These are phyloP conservation scores for Atta colombica DNA, from an alignment of 1,140 invertebrate genomes.

Conservation along the genomic window DNA sequence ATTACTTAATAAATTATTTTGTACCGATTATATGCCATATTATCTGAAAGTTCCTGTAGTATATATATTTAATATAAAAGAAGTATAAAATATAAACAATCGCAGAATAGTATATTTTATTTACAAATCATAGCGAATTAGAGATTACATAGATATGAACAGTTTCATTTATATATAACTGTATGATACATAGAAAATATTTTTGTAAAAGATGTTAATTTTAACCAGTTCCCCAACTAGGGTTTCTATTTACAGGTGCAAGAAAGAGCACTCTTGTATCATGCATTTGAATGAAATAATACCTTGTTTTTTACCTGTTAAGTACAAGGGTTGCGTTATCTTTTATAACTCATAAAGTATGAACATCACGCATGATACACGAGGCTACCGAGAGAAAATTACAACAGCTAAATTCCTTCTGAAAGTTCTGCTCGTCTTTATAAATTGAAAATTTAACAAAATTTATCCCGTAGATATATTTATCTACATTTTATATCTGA, in stretches of 20 bases:
- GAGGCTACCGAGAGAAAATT: conserved; percentile 42
- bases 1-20: conserved; percentile 79
- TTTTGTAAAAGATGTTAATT: conserved; percentile 62
- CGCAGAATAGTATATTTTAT: conserved; percentile 77
- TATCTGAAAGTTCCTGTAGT: not conserved
- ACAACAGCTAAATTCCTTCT: not conserved
- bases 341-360: conserved; percentile 55
- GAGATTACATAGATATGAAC: conserved; percentile 70
- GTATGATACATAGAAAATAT: conserved; percentile 75
- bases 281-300: conserved; percentile 63
- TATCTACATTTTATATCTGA: conserved; percentile 32
- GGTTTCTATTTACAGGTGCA: conserved; percentile 70
- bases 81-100: conserved; percentile 36
- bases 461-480: conserved; percentile 16
- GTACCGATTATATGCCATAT: conserved; percentile 30
- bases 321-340: conserved; percentile 75
- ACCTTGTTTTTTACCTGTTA: conserved; percentile 73
- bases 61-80: conserved; percentile 64
- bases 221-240: conserved; percentile 41
- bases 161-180: conserved; percentile 62
- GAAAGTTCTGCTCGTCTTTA: not conserved
- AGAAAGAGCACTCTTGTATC: conserved; percentile 61
- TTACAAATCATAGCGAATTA: conserved; percentile 76
- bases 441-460: conserved; percentile 26
- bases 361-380: conserved; percentile 48